These are phyloP conservation scores for Glaucopsyche alexis DNA, from an alignment of 2,888 invertebrate species.

Conservation along the genomic window DNA sequence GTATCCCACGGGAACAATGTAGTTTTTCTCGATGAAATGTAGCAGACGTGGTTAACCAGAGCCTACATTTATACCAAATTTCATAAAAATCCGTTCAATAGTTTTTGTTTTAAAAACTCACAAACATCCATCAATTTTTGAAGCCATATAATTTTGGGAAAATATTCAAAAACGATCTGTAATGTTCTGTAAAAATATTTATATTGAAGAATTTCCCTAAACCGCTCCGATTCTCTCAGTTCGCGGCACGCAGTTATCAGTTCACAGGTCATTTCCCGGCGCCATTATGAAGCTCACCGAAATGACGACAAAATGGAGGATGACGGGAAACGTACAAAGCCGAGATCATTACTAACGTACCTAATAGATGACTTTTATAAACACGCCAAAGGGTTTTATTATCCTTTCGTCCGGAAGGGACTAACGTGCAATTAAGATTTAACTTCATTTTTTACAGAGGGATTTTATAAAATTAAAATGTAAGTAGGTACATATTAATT, in stretches of 20 bases:
- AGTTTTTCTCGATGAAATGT: too few species aligned
- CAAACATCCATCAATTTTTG: too few species aligned
- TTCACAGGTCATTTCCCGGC: constrained; percentile 52
- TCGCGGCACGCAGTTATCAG: constrained; percentile 49
- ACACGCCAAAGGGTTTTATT: constrained; percentile 26
- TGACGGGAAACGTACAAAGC: constrained; percentile 46
- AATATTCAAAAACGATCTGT: too few species aligned
- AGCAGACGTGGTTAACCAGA: too few species aligned
- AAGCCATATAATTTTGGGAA: too few species aligned
- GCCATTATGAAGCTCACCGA: constrained; percentile 45
- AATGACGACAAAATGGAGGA: constrained; percentile 49
- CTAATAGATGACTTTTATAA: constrained; percentile 36
- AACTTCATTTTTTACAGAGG: background rate
- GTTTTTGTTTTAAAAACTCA: too few species aligned
- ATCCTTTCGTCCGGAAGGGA: constrained; percentile 8
- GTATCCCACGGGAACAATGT: too few species aligned
- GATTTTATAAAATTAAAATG: background rate
- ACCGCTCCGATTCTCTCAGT: constrained; percentile 33
- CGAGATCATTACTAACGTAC: constrained; percentile 42
- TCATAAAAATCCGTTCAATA: too few species aligned
- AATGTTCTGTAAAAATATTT: background rate
- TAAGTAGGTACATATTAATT: too few species aligned
- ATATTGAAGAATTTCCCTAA: background rate
- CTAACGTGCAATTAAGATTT: constrained; percentile 13
- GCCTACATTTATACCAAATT: too few species aligned